Evolutionary conservation across 2,113 vertebrate genomes (phyloP).

Genomic region (Callipepla squamata): DNA sequence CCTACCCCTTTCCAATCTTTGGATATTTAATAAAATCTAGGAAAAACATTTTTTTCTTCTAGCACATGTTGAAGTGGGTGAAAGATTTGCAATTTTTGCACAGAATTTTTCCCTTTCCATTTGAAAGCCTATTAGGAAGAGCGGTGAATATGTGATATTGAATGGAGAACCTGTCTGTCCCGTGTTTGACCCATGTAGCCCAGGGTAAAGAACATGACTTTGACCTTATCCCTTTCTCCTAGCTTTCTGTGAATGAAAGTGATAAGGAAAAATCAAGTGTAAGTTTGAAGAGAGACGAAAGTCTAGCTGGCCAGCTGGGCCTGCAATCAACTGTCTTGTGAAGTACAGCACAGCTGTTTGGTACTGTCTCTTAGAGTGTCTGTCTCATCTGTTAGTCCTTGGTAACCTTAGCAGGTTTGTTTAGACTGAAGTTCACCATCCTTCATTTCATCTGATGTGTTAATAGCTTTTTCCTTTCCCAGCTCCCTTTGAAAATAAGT

Average conservation of each 20-base stretch:
- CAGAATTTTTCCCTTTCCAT: neutral
- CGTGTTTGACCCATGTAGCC: neutral
- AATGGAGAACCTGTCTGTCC: neutral
- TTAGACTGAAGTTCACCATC: neutral
- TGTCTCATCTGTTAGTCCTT: conserved; percentile 4
- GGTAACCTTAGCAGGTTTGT: neutral
- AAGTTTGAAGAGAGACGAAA: neutral
- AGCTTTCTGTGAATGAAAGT: conserved; percentile 9
- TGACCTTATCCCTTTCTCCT: conserved; percentile 2
- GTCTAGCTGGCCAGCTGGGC: conserved; percentile 6
- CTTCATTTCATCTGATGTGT: neutral
- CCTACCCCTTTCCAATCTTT: neutral
- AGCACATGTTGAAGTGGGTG: neutral
- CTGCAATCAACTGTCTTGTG: neutral
- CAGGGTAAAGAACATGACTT: neutral
- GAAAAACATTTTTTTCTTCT: neutral
- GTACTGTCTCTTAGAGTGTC: neutral
- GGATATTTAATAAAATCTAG: neutral
- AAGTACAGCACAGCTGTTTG: conserved; percentile 18
- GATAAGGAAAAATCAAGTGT: neutral
- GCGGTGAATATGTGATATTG: neutral
- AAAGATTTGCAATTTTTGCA: neutral
- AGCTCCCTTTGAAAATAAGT: neutral
- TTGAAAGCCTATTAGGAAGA: neutral
- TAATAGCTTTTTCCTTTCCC: neutral